phyloP scores from a whole-genome alignment of 2,888 invertebrate species.

The Parasteatoda lunata region DNA sequence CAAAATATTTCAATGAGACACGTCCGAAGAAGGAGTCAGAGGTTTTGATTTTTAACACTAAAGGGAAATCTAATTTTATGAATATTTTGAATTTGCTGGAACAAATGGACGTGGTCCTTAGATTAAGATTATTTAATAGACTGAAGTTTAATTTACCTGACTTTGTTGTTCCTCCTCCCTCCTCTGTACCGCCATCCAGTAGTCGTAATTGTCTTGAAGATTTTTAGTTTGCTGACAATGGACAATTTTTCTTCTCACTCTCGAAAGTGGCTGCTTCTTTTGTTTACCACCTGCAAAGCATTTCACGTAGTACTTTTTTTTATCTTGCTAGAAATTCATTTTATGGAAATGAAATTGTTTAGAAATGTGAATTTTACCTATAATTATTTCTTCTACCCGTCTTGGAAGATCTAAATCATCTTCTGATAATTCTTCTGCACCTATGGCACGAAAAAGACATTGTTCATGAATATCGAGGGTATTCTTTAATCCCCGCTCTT shows the following conservation, averaged over 20 bases:
- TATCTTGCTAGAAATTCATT: too few species aligned
- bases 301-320: too few species aligned
- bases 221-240: constrained; percentile 76
- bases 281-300: not conserved
- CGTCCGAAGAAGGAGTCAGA: too few species aligned
- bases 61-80: too few species aligned
- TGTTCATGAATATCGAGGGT: too few species aligned
- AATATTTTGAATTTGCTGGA: too few species aligned
- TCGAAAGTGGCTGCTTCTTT: not conserved
- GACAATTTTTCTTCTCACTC: constrained; percentile 71
- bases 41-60: too few species aligned
- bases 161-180: constrained; percentile 71
- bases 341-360: not conserved
- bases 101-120: not conserved
- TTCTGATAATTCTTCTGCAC: constrained; percentile 57
- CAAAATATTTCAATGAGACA: too few species aligned
- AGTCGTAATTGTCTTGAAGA: constrained; percentile 76
- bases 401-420: constrained; percentile 56
- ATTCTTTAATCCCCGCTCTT: too few species aligned
- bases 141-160: constrained; percentile 3
- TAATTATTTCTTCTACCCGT: constrained; percentile 46
- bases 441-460: not conserved
- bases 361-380: constrained; percentile 6
- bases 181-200: constrained; percentile 76
- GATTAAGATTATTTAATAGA: not conserved